phyloP scores from a whole-genome alignment of 1,140 invertebrate species.

The Oscheius sp. region DNA sequence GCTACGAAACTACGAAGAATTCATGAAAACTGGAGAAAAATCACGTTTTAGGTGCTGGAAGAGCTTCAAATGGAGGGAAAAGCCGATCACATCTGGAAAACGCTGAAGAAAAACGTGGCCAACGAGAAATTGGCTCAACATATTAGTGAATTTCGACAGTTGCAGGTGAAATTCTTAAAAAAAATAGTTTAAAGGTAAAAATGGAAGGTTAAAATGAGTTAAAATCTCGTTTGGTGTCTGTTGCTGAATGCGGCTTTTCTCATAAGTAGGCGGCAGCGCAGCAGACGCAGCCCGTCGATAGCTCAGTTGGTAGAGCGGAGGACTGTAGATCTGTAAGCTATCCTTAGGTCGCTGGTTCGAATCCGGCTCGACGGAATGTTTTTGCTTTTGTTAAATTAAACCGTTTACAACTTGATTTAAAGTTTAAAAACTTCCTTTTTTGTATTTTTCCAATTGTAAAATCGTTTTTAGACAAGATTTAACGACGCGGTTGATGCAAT shows the following conservation, averaged over 20 bases:
- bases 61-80: conserved; percentile 53
- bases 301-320: conserved; percentile 52
- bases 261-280: too few relatives aligned
- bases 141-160: conserved; percentile 50
- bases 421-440: too few relatives aligned
- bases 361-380: conserved; percentile 47
- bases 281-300: too few relatives aligned
- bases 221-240: too few relatives aligned
- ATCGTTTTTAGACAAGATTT: conserved; percentile 2
- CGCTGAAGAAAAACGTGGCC: conserved; percentile 53
- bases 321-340: conserved; percentile 48
- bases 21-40: conserved; percentile 12
- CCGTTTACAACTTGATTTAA: too few relatives aligned
- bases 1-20: too few relatives aligned
- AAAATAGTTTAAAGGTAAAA: conserved; percentile 16
- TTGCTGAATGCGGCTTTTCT: too few relatives aligned
- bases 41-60: conserved; percentile 48
- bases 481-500: conserved; percentile 44
- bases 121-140: conserved; percentile 51
- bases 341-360: conserved; percentile 56
- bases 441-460: neutral
- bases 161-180: conserved; percentile 45
- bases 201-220: neutral
- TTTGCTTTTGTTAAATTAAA: too few relatives aligned
- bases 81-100: conserved; percentile 55